Conservation (phyloP, 2,113 vertebrate species). For the Progne subis region DNA sequence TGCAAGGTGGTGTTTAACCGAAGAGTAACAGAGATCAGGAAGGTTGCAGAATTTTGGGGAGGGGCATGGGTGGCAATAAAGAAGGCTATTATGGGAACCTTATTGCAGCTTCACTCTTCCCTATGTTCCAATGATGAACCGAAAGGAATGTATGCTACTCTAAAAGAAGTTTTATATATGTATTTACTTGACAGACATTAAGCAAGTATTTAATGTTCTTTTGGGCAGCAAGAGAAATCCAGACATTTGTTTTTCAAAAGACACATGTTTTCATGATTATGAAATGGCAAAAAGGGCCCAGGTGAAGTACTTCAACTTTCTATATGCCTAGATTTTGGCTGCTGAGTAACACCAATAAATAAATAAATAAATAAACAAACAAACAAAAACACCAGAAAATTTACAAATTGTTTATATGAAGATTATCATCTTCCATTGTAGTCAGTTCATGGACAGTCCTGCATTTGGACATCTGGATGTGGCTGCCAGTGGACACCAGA, state of each 20-base stretch:
- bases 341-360: not conserved
- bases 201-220: not conserved
- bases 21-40: not conserved
- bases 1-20: not conserved
- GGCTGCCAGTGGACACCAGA: not conserved
- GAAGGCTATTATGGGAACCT: not conserved
- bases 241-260: not conserved
- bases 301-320: not conserved
- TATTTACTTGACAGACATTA: not conserved
- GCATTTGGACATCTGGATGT: not conserved
- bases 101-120: not conserved
- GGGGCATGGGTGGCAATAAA: not conserved
- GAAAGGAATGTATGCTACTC: not conserved
- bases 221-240: not conserved
- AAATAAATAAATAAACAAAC: too few relatives aligned
- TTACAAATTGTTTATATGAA: not conserved
- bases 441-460: not conserved
- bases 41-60: not conserved
- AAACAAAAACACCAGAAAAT: not conserved
- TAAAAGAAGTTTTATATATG: not conserved
- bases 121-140: not conserved
- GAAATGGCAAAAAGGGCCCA: not conserved
- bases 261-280: not conserved
- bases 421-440: not conserved
- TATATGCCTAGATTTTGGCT: not conserved